Evolutionary conservation across 2,113 vertebrate genomes (phyloP).

Genomic region (Psittacula cyanocephala): DNA sequence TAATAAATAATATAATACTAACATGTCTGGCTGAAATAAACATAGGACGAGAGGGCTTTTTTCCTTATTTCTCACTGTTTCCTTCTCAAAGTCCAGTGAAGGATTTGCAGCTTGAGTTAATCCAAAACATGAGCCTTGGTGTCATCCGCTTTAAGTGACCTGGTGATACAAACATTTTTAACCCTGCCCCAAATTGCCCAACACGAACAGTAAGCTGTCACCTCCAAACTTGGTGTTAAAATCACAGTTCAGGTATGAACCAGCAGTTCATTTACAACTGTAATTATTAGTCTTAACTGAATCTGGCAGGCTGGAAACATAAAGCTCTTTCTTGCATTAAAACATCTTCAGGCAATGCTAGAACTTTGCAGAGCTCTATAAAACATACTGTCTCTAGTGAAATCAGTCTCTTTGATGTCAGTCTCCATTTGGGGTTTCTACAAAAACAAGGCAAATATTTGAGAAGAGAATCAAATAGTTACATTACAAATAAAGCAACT

Average conservation of each 20-base stretch:
- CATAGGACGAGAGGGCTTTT: not conserved
- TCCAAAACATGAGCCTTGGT: not conserved
- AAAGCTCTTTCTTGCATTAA: constrained; percentile 20
- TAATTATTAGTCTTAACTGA: constrained; percentile 61
- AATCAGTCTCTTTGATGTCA: constrained; percentile 32
- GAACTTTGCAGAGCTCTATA: constrained; percentile 1
- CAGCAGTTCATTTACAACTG: not conserved
- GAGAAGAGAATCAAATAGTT: not conserved
- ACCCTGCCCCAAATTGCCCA: not conserved
- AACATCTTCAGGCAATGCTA: constrained; percentile 32
- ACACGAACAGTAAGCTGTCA: not conserved
- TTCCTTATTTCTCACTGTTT: not conserved
- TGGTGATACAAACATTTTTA: not conserved
- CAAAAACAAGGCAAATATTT: constrained; percentile 14
- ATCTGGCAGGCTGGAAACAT: constrained; percentile 22
- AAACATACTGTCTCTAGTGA: constrained; percentile 26
- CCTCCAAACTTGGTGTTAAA: constrained; percentile 8
- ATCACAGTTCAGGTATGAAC: constrained; percentile 39
- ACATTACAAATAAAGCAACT: not conserved
- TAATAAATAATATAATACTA: not conserved
- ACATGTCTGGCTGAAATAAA: not conserved
- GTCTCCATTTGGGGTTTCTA: not conserved
- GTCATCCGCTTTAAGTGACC: not conserved
- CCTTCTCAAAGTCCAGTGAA: not conserved
- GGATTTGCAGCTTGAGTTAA: not conserved